phyloP scores from a whole-genome alignment of 2,797 vertebrate genomes.

The Tapirus indicus region DNA sequence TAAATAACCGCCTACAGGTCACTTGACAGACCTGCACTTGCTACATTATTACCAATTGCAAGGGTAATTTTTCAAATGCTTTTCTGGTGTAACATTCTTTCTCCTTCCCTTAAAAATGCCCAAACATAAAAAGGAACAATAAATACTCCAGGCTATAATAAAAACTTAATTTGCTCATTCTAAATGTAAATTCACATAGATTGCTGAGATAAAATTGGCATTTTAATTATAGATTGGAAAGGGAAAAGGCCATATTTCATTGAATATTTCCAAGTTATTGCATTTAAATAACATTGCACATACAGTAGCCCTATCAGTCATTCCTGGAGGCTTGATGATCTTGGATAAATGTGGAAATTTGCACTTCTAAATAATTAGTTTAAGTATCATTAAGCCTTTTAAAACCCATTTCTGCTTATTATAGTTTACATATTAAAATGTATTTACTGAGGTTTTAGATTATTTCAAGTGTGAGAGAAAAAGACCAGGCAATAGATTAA shows the following conservation, averaged over 20 bases:
- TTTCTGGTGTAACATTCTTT: slow-evolving; percentile 17
- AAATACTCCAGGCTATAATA: slow-evolving; percentile 76
- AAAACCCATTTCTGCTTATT: slow-evolving; percentile 76
- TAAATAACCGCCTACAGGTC: neutral
- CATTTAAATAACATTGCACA: slow-evolving; percentile 58
- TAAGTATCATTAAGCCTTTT: slow-evolving; percentile 76
- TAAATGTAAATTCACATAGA: slow-evolving; percentile 75
- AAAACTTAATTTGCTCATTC: slow-evolving; percentile 79
- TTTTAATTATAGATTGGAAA: slow-evolving; percentile 78
- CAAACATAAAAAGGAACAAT: slow-evolving; percentile 72
- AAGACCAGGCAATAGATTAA: neutral
- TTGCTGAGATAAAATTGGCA: slow-evolving; percentile 78
- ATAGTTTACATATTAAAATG: slow-evolving; percentile 78
- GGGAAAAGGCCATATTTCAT: slow-evolving; percentile 65
- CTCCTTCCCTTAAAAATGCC: slow-evolving; percentile 64
- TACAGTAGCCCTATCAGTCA: slow-evolving; percentile 66
- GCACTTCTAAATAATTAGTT: slow-evolving; percentile 76
- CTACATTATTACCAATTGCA: neutral
- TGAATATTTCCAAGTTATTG: slow-evolving; percentile 70
- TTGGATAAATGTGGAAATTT: slow-evolving; percentile 71
- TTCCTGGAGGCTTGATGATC: slow-evolving; percentile 74
- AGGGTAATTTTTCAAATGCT: slow-evolving; percentile 10
- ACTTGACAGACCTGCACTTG: neutral
- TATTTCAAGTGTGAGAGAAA: slow-evolving; percentile 44
- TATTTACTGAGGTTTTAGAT: slow-evolving; percentile 70